These are phyloP conservation scores for rat (Rattus norvegicus) DNA, from an alignment of 2,113 vertebrate species.

Conservation along the genomic window GRCr8 NC_086020.1:78162001-78162500, in stretches of 20 bases:
- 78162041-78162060: neutral
- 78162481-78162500: neutral
- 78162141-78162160: neutral
- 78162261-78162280: neutral
- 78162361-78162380: neutral
- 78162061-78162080: neutral
- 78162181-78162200: accelerated
- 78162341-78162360: neutral
- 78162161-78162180: neutral
- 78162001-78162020: neutral
- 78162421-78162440: accelerated
- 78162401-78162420: neutral
- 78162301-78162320: neutral
- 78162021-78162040: neutral
- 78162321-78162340: accelerated
- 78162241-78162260: neutral
- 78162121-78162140: neutral
- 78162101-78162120: neutral
- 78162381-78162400: neutral
- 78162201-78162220: too few relatives aligned
- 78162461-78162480: neutral
- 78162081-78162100: neutral
- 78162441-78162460: neutral
- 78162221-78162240: neutral
- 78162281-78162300: neutral